Evolutionary conservation across 2,888 invertebrate species (phyloP).

Genomic region (Heteropelma amictum): DNA sequence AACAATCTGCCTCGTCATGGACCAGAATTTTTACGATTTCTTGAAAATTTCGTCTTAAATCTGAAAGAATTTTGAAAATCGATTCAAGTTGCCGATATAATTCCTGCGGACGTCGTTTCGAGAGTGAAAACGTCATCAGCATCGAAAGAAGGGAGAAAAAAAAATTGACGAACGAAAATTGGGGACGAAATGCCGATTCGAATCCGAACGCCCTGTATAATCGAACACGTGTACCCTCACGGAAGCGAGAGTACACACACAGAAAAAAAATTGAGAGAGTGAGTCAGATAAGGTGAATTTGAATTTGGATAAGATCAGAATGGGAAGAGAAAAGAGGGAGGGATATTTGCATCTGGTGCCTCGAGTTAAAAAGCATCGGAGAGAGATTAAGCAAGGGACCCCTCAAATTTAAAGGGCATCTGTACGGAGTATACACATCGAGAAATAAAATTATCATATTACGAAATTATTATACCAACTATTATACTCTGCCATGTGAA

Average conservation of each 20-base stretch:
- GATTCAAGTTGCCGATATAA: no score
- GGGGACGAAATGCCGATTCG: no score
- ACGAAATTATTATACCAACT: neutral
- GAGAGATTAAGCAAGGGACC: conserved; percentile 25
- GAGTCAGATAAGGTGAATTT: conserved; percentile 37
- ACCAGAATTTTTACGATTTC: no score
- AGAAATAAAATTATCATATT: neutral
- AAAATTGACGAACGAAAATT: no score
- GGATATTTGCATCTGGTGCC: conserved; percentile 44
- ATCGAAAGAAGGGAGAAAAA: no score
- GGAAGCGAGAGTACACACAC: neutral
- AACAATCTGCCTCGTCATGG: no score
- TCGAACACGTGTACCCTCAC: no score
- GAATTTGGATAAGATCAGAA: conserved; percentile 42
- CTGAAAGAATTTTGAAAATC: no score
- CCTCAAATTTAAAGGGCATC: neutral
- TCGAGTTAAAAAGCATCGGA: conserved; percentile 28
- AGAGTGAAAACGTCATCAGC: no score
- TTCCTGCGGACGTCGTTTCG: no score
- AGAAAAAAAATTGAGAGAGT: conserved; percentile 9
- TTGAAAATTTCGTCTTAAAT: no score
- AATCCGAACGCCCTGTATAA: no score
- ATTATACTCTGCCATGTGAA: neutral
- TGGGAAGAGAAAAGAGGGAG: neutral
- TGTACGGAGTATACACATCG: neutral